Percentiles rank a stretch among this genome's conserved stretches.
These are phyloP conservation scores for Morpho achilles DNA, from an alignment of 2,888 invertebrate genomes.

Conservation along the genomic window DNA sequence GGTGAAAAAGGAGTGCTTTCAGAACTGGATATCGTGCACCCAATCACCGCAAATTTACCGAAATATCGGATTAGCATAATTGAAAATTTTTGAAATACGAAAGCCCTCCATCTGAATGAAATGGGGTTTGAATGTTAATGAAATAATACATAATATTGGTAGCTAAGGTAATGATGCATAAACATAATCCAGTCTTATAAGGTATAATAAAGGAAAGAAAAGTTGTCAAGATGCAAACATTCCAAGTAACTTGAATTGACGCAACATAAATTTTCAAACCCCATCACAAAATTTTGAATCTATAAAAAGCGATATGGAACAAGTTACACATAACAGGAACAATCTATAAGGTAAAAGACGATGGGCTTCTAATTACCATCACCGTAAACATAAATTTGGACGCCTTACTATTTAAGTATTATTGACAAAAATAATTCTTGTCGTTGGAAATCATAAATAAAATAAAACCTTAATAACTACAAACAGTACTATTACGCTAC, in stretches of 20 bases:
- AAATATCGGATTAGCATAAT: constrained; percentile 22
- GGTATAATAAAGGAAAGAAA: constrained; percentile 57
- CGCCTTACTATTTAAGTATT: constrained; percentile 11
- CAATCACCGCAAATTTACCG: constrained; percentile 58
- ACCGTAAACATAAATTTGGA: constrained; percentile 35
- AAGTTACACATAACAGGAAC: constrained; percentile 34
- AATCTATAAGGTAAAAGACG: constrained; percentile 25
- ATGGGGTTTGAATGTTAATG: constrained; percentile 76
- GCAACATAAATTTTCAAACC: constrained; percentile 75
- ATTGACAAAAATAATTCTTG: constrained; percentile 25
- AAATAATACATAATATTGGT: constrained; percentile 45
- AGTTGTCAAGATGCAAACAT: constrained; percentile 80
- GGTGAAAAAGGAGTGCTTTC: constrained; percentile 72
- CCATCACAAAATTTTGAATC: constrained; percentile 65
- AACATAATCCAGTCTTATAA: constrained; percentile 56
- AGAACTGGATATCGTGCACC: constrained; percentile 69
- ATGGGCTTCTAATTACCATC: constrained; percentile 40
- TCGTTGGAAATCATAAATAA: constrained; percentile 26
- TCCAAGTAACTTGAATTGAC: constrained; percentile 63
- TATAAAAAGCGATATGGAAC: constrained; percentile 48
- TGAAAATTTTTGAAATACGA: constrained; percentile 41
- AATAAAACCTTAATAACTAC: not conserved
- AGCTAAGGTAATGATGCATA: constrained; percentile 59
- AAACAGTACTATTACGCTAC: not conserved
- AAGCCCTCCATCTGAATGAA: constrained; percentile 73